Conservation (phyloP, 2,797 vertebrate genomes). For the Toxotes lorentzi region DNA sequence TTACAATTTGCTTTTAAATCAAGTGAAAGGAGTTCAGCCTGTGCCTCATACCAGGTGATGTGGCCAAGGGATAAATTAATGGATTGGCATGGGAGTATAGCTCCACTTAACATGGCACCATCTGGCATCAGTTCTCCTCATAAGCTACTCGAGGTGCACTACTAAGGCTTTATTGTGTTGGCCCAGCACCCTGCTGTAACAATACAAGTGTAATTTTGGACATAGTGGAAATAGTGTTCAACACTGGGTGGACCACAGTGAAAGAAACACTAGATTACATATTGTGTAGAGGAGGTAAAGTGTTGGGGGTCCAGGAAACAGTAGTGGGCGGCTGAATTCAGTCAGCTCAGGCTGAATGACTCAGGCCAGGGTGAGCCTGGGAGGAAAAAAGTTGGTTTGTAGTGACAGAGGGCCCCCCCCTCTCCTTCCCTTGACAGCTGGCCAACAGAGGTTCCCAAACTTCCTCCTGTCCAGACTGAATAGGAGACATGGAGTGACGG, state of each 20-base stretch:
- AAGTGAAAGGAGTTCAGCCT: background rate
- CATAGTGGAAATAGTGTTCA: background rate
- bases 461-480: conserved; percentile 66
- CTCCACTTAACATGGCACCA: background rate
- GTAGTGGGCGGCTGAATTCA: conserved; percentile 44
- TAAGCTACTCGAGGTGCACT: conserved; percentile 25
- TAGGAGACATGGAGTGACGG: conserved; percentile 41
- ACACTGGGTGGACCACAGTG: background rate
- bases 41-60: background rate
- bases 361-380: conserved; percentile 7
- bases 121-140: conserved; percentile 6
- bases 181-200: conserved; percentile 9
- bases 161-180: conserved; percentile 14
- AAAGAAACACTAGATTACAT: conserved; percentile 43
- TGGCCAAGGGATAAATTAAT: conserved; percentile 19
- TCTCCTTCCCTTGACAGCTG: conserved; percentile 65
- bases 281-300: conserved; percentile 17
- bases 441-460: conserved; percentile 76
- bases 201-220: conserved; percentile 25
- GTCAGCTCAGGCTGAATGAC: conserved; percentile 13
- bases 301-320: conserved; percentile 38
- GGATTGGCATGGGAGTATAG: conserved; percentile 9
- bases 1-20: background rate
- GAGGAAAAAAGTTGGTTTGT: conserved; percentile 42
- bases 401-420: conserved; percentile 30